Evolutionary conservation across 2,113 vertebrate species (phyloP), one percentile per base, ranked within the genome.

Genomic region (Theristicus caerulescens): DNA sequence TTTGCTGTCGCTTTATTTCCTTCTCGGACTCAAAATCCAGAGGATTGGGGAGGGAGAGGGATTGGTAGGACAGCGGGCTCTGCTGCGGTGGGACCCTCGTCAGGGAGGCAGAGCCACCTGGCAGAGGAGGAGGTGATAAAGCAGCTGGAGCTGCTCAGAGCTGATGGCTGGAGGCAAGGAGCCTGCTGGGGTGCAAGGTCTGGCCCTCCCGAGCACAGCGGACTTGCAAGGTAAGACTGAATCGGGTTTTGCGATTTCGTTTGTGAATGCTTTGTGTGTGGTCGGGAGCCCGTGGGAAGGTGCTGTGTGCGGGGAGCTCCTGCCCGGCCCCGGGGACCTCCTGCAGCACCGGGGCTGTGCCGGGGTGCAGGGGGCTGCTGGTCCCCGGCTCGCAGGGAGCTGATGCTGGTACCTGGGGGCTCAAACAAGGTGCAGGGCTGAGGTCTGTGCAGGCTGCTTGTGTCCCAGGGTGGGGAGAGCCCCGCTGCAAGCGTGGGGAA

Each of bases 101-200:
- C 67, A 72, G 44, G 58, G 74, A 88, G 17, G 81, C 87, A 88
- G 57, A 88, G 11, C 34, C 74, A 88, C 92, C 88, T 95, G 88
- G 82, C 61, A 82, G 84, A 64, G 82, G 20, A 88, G 81, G 81
- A 86, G 92, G 69, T 90, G 73, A 97, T 92, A 96, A 96, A 93
- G 90, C 78, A 92, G 65, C 74, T 95, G 94, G 74, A 79, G 85
- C 82, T 76, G 74, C 66, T 82, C 52, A 36, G 74, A 73, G 81
- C 36, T 86, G 83, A 57, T 73, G 80, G 47, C 9, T 91, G 70
- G 73, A 67, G 82, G 51, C 2, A 16, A 95, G 88, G 47, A 94
- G 38, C 6, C 5, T 85, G 61, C 34, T 58, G 81, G 38, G 21
- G 11, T 17, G n/a, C 0, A 32, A 74, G 70, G 21, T 51, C n/a